phyloP scores from a whole-genome alignment of 1,140 invertebrate species.

The Micrasema longulum region DNA sequence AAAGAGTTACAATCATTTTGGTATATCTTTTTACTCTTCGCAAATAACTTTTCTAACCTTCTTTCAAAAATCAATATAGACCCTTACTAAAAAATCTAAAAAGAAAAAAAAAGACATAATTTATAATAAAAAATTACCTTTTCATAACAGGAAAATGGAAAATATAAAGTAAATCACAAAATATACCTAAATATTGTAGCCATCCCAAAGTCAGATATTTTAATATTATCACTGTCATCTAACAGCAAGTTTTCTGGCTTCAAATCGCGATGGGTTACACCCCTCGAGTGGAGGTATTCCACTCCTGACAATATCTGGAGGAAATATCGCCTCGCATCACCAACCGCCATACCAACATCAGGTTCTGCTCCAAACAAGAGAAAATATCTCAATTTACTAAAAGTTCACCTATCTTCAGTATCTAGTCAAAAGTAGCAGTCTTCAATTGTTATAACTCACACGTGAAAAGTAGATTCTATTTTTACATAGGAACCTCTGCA shows the following conservation, averaged over 20 bases:
- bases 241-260: constrained; percentile 97
- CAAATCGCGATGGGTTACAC: constrained; percentile 90
- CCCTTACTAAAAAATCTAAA: no score
- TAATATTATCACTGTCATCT: constrained; percentile 88
- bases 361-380: constrained; percentile 77
- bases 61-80: no score
- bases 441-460: no score
- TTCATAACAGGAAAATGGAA: neutral
- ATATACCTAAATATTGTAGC: constrained; percentile 85
- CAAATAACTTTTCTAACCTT: no score
- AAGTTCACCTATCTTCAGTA: no score
- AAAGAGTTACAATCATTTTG: no score
- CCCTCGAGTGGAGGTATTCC: constrained; percentile 84
- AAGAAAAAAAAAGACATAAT: no score
- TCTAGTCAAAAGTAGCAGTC: no score
- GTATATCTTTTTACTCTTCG: no score
- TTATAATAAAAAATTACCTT: no score
- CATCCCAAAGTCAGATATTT: constrained; percentile 97
- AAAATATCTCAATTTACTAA: constrained; percentile 22
- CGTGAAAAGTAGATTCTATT: no score
- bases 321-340: constrained; percentile 89
- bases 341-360: constrained; percentile 89
- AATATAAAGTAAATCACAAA: constrained; percentile 6
- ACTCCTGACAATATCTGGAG: constrained; percentile 87
- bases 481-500: no score